Base-by-base conservation (phyloP, 2,797 vertebrate species). In the Hoplostethus atlanticus region DNA sequence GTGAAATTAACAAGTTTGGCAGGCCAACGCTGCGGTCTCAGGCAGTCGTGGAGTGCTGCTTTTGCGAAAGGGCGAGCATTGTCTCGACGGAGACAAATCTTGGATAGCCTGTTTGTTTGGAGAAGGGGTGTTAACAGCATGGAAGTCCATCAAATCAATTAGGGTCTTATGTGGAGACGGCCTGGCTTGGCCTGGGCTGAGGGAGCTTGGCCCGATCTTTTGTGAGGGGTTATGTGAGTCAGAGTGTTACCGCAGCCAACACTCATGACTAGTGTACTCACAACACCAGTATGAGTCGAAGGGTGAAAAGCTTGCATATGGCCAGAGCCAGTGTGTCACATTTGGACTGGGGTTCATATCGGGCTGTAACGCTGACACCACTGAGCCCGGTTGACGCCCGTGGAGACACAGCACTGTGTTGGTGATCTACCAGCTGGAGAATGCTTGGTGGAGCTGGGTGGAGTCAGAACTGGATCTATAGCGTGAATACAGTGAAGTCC, bases 111-210 rank as follows among this genome's bases (percentile, higher is more conserved):
- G 85, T 91, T 90, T 92, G 87, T 90, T 89, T 87, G 84, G 84
- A 63, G 71, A 84, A 63, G 61, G 84, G 83, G 85, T 90, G 90
- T 86, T 87, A 90, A 89, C 64, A 31, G 61, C 47, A 58, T 62
- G 71, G 68, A 44, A 87, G 85, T 87, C 85, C 88, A 84, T 92
- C 87, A 89, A 90, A 90, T 91, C 89, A 92, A 90, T 90, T 90
- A 89, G 77, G 79, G 80, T 79, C 64, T 77, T 69, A 58, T 10
- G 75, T 66, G 7, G 86, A 86, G 78, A 78, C 25, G 79, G 84
- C 78, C 81, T 76, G 86, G 87, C 86, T 85, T 80, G 83, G 85
- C 81, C 81, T 64, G 77, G 84, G 81, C 84, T 83, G 84, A 67
- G 53, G 73, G 79, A 85, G 85, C 82, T 77, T 81, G 84, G 88